Percentiles rank a stretch among this genome's conserved stretches.
Evolutionary conservation across 2,113 vertebrate species (phyloP).

Genomic region (Astatotilapia flaviijosephi): DNA sequence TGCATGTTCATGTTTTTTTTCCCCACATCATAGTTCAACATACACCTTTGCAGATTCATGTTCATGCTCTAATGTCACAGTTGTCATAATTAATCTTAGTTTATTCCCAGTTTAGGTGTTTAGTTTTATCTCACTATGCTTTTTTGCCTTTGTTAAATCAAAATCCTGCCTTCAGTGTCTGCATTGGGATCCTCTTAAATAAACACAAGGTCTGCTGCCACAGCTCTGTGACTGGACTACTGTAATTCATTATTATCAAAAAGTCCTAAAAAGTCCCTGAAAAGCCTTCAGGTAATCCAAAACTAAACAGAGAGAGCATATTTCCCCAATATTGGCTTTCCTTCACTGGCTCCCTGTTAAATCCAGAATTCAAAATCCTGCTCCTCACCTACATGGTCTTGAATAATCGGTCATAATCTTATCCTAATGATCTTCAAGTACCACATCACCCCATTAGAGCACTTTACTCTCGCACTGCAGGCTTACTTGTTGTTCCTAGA

Average conservation of each 20-base stretch:
- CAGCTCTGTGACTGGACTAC: background rate
- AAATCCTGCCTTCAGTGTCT: background rate
- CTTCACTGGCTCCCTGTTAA: background rate
- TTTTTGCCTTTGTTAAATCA: background rate
- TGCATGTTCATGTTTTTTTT: background rate
- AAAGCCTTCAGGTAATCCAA: accelerated
- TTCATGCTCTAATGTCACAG: background rate
- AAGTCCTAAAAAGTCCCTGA: background rate
- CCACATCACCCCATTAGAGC: background rate
- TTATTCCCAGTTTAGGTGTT: background rate
- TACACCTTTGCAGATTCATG: background rate
- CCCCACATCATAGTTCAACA: background rate
- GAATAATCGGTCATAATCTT: background rate
- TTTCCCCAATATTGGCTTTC: background rate
- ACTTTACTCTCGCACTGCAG: accelerated
- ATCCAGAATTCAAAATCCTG: background rate
- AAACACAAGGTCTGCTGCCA: background rate
- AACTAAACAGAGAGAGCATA: background rate
- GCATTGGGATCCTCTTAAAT: background rate
- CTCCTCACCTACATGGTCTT: background rate
- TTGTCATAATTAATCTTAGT: background rate
- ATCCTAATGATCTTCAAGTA: accelerated
- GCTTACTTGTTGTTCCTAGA: background rate
- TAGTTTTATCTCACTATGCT: background rate
- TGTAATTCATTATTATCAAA: background rate